These are phyloP conservation scores for Cotesia vestalis DNA, from an alignment of 1,140 invertebrate genomes.

Conservation along the genomic window DNA sequence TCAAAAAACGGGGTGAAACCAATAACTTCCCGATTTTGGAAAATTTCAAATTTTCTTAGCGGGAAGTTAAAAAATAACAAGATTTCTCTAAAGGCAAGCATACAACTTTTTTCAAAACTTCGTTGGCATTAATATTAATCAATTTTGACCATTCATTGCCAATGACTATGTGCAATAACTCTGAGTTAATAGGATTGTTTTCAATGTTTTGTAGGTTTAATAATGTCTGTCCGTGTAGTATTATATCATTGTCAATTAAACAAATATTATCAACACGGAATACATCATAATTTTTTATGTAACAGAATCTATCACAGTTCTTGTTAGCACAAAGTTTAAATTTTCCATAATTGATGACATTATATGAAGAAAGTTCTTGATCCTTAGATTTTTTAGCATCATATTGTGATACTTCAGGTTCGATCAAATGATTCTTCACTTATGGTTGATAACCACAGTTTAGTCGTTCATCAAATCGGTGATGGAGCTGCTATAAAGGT, in stretches of 20 bases:
- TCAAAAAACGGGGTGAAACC: no score
- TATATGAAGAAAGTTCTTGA: not conserved
- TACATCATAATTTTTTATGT: not conserved
- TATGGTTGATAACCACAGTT: conserved; percentile 47
- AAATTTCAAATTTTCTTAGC: no score
- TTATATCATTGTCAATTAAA: not conserved
- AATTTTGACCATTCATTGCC: not conserved
- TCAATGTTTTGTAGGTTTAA: not conserved
- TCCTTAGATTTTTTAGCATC: not conserved
- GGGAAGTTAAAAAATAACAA: not conserved
- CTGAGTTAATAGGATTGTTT: not conserved
- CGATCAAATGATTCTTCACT: conserved; percentile 37
- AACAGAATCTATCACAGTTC: not conserved
- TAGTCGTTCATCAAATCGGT: conserved; percentile 19
- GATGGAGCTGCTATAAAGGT: conserved; percentile 33
- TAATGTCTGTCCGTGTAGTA: not conserved
- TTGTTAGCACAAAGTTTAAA: not conserved
- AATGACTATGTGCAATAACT: conserved; percentile 3
- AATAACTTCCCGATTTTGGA: no score
- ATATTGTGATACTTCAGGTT: conserved; percentile 5
- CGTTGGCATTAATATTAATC: not conserved
- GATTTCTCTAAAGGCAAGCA: not conserved
- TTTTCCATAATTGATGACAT: conserved; percentile 3
- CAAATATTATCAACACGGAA: conserved; percentile 2
- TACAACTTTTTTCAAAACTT: not conserved